Conservation (phyloP, 2,797 vertebrate genomes). For the Loris lydekkerianus region DNA sequence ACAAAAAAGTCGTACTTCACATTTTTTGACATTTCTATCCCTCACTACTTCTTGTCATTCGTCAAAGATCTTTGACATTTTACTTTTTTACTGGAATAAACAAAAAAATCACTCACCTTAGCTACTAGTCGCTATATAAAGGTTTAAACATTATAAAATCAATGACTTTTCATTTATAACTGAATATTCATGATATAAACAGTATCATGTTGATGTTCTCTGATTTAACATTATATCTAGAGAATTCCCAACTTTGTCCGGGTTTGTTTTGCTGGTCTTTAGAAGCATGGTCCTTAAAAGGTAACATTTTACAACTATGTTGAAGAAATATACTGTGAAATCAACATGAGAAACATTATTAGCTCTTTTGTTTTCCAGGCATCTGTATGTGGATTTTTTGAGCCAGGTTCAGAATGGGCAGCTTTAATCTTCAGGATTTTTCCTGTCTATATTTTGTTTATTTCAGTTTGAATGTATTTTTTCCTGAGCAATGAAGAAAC, state of each 20-base stretch:
- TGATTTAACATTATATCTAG: not conserved
- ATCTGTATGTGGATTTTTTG: not conserved
- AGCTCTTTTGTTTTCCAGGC: not conserved
- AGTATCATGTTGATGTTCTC: not conserved
- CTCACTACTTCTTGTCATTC: not conserved
- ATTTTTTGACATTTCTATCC: not conserved
- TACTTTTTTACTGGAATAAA: not conserved
- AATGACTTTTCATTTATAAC: not conserved
- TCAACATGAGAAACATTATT: not conserved
- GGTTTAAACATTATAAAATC: not conserved
- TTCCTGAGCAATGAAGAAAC: not conserved
- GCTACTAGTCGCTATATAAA: not conserved
- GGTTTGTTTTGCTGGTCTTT: not conserved
- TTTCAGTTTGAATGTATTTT: not conserved
- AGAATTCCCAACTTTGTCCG: not conserved
- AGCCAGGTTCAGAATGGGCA: not conserved
- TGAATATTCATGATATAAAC: not conserved
- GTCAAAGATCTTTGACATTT: not conserved
- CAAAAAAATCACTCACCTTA: not conserved
- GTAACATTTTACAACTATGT: not conserved
- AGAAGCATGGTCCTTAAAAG: too few species aligned
- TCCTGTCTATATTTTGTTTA: not conserved
- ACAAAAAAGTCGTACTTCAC: not conserved
- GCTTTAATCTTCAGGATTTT: not conserved
- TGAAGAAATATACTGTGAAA: not conserved